phyloP scores from a whole-genome alignment of 2,113 vertebrate species.

The Brachypodius melanocephalos region DNA sequence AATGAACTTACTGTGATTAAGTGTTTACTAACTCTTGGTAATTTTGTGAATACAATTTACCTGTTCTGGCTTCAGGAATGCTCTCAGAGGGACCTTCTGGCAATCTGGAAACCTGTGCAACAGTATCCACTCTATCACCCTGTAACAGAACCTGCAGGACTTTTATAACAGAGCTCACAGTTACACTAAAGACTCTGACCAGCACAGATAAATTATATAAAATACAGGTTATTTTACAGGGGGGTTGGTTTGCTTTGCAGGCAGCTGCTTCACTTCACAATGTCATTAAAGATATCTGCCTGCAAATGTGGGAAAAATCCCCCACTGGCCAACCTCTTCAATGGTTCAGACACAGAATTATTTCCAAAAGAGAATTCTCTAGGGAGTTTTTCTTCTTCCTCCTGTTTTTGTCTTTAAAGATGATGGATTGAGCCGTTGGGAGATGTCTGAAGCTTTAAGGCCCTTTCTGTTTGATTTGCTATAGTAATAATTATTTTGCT shows the following conservation, averaged over 20 bases:
- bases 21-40: neutral
- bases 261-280: neutral
- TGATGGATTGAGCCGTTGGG: neutral
- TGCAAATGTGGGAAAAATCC: neutral
- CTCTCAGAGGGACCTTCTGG: neutral
- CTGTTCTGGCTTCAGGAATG: neutral
- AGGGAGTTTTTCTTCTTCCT: neutral
- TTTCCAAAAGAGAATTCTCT: neutral
- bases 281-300: neutral
- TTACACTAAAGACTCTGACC: neutral
- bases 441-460: neutral
- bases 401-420: neutral
- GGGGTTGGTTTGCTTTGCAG: neutral
- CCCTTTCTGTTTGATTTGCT: neutral
- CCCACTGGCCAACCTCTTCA: neutral
- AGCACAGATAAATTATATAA: neutral
- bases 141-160: neutral
- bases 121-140: neutral
- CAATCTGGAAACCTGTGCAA: neutral
- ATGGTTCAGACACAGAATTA: neutral
- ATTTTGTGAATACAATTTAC: neutral
- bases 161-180: neutral
- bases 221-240: neutral
- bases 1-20: neutral
- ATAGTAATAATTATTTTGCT: constrained; percentile 1